Evolutionary conservation across 2,888 invertebrate species (phyloP), one percentile per base, ranked within the genome.

Genomic region (Cremastinae sp.): DNA sequence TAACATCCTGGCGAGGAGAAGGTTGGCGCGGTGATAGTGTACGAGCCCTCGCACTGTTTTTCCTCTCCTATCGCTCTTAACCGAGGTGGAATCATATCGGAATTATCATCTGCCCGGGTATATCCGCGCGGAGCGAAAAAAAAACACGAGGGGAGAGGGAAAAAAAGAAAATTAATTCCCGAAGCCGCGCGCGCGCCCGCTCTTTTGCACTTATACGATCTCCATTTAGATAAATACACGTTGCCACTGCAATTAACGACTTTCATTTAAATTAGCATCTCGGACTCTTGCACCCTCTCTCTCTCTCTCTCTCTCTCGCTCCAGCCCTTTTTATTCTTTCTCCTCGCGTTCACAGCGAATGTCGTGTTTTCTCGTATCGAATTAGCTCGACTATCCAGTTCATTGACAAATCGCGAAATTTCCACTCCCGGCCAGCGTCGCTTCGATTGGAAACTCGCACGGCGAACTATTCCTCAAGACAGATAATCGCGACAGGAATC

Each of bases 161-260:
- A 45, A 45, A 58, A 49, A 72, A 59, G 20, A 43, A 51, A 70
- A 79, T 79, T 78, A 74, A 80, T 80, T 66, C 65, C 45, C 62
- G 22, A 62, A 49, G 1, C 1, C 34, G 61, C 64, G 75, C 56
- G 66, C 66, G 72, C 62, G 56, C 59, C 72, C 62, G 38, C 61
- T 70, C 71, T 78, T 76, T 73, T 76, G 75, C 78, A 74, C 78
- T 76, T 74, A 38, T 54, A 75, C 62, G 80, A 81, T 79, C 75
- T 74, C 66, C 73, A 79, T 80, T 81, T 74, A 81, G 78, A 81
- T 80, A 80, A 74, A 76, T 71, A 75, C 65, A 69, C 45, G 62
- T 74, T 79, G 66, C 74, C 72, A 75, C 79, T 80, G 78, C 75
- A 75, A 81, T 78, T 78, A 78, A 78, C 70, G 71, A 72, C 80